phyloP scores from a whole-genome alignment of 2,888 invertebrate species.

The Rhogogaster chlorosoma region DNA sequence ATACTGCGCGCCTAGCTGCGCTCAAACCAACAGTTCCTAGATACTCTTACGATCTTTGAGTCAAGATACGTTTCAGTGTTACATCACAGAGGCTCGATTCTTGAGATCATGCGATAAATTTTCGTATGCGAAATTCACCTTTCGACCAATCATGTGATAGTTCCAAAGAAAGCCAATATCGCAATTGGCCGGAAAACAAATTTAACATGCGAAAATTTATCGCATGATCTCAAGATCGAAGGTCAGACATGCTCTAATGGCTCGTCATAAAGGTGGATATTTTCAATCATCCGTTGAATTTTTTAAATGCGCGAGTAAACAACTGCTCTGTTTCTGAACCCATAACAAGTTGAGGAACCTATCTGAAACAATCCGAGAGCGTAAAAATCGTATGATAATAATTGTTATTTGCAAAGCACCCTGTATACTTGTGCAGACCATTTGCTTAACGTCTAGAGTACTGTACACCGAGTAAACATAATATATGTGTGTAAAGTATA shows the following conservation, averaged over 20 bases:
- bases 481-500: not conserved
- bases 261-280: not conserved
- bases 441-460: not conserved
- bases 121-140: too few species aligned
- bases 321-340: not conserved
- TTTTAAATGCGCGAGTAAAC: not conserved
- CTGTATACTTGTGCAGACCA: not conserved
- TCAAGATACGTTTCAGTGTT: not conserved
- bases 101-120: too few species aligned
- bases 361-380: not conserved
- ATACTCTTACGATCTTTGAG: not conserved
- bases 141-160: too few species aligned
- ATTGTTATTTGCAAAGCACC: not conserved
- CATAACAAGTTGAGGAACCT: not conserved
- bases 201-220: too few species aligned
- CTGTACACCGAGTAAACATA: not conserved
- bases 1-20: not conserved
- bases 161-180: too few species aligned
- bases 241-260: too few species aligned
- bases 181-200: too few species aligned
- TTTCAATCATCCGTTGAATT: not conserved
- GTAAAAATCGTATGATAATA: too few species aligned
- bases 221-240: too few species aligned
- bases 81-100: too few species aligned
- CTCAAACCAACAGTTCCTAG: not conserved